Base-by-base conservation (phyloP, 2,888 invertebrate genomes). In the Drosophila greeni region DNA sequence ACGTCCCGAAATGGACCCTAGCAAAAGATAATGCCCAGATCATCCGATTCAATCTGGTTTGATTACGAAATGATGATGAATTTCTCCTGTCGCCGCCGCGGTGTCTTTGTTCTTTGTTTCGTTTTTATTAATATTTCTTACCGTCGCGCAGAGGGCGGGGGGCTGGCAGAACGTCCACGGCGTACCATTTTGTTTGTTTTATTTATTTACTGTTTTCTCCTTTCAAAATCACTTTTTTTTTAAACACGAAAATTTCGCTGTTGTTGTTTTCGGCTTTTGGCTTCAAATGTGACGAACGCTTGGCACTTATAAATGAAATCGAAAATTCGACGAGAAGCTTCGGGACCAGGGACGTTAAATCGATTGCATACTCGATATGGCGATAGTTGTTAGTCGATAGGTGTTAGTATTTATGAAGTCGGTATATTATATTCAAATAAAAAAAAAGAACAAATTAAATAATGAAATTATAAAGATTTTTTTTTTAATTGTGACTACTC, bases 121-220 rank as follows among this genome's bases (percentile, higher is more conserved):
- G 8, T 29, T 31, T 40, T 49, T 49, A 23, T 24, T n/a, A n/a
- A n/a, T n/a, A n/a, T 24, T 29, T 78, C 74, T 89, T 90, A 92
- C 92, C 92, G 91, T 87, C 92, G 90, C 51, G 91, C 89, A 40
- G 92, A 91, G 77, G 92, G 92, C 64, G 93, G 92, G 66, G 94
- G 93, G 86, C 92, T 92, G 62, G 93, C 92, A 75, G 94, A 92
- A 88, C 94, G 91, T 91, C 94, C 94, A 87, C 94, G 92, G 89
- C 94, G 91, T 87, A 93, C 93, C 94, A 94, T 94, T 85, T 90
- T 71, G 55, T 60, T 68, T 65, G 16, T 58, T 65, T 75, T 58
- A 52, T 16, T 75, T 58, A 52, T 16, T 54, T 47, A 54, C 5
- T 54, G 23, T 31, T 14, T 31, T 52, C 65, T 66, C 51, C 45